A percentile compares a stretch with the other conserved stretches of the same genome.
Conservation (phyloP, 2,113 vertebrate genomes). For the Silurus glanis region DNA sequence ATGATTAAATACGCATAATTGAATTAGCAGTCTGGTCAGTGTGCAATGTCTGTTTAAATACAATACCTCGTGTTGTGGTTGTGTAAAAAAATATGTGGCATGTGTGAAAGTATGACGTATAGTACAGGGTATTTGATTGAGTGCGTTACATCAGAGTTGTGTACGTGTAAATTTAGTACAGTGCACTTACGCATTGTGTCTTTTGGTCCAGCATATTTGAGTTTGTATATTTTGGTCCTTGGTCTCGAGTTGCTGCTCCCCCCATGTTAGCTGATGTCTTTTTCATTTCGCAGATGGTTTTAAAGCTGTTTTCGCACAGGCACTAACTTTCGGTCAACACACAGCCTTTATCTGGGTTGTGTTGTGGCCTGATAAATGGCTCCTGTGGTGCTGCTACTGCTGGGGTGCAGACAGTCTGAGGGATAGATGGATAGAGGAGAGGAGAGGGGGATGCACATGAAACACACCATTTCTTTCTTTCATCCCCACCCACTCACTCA, state of each 20-base stretch:
- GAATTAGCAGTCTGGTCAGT: not conserved
- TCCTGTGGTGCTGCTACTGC: conserved; percentile 48
- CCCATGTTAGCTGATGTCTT: conserved; percentile 11
- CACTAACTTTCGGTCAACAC: conserved; percentile 44
- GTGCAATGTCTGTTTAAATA: not conserved
- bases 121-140: not conserved
- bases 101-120: too few relatives aligned
- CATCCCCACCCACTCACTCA: conserved; percentile 65
- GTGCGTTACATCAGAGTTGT: not conserved
- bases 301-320: conserved; percentile 35
- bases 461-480: conserved; percentile 72
- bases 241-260: not conserved
- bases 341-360: conserved; percentile 46
- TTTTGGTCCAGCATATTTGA: not conserved
- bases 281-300: conserved; percentile 35
- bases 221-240: conserved; percentile 6
- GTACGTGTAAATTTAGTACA: not conserved
- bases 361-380: conserved; percentile 50
- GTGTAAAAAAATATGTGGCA: not conserved
- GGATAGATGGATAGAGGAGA: conserved; percentile 46
- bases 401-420: conserved; percentile 32
- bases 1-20: not conserved
- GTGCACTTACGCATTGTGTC: not conserved
- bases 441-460: conserved; percentile 61
- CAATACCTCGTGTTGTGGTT: not conserved